Conservation (phyloP, 2,888 invertebrate species). For the Stenotaenia linearis region DNA sequence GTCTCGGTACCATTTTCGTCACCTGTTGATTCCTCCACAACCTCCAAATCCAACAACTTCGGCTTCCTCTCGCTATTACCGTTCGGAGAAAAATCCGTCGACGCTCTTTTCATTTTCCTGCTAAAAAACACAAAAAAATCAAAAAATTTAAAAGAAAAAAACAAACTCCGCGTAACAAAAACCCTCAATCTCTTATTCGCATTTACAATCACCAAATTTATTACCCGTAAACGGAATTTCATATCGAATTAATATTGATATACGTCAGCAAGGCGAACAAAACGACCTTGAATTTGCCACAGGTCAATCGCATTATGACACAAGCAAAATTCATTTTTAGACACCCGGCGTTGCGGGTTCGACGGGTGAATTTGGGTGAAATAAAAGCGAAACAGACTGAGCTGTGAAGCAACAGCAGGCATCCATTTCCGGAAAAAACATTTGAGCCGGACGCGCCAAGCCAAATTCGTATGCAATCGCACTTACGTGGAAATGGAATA, state of each 20-base stretch:
- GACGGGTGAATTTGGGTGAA: background rate
- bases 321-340: too few relatives aligned
- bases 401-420: constrained; percentile 33
- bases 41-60: background rate
- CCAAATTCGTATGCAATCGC: constrained; percentile 4
- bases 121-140: background rate
- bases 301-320: background rate
- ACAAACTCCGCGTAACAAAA: background rate
- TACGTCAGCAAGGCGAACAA: background rate
- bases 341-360: too few relatives aligned
- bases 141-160: background rate
- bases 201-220: background rate
- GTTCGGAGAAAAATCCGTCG: background rate
- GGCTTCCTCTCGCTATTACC: background rate
- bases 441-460: constrained; percentile 29
- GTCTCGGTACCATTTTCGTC: constrained; percentile 26
- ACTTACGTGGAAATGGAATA: background rate
- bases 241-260: background rate
- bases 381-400: constrained; percentile 27
- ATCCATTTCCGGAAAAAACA: constrained; percentile 36
- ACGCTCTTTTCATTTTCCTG: constrained; percentile 28
- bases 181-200: background rate
- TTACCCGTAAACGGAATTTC: background rate
- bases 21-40: background rate
- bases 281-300: background rate